Percentiles rank a stretch among this genome's conserved stretches.
Evolutionary conservation across 2,797 vertebrate genomes (phyloP).

Genomic region (Spinus olivaceus): DNA sequence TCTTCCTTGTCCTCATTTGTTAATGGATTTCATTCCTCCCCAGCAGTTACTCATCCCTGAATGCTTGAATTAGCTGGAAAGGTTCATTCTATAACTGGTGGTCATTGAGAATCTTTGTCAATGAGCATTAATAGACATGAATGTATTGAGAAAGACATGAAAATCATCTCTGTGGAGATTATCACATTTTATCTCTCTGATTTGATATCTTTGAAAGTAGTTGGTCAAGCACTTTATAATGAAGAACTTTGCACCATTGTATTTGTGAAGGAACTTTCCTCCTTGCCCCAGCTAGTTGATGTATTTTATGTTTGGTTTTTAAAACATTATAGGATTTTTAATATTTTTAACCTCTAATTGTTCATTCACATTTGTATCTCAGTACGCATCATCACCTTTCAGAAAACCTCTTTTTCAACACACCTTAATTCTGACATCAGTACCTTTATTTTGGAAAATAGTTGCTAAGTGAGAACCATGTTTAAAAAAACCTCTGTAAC

Average conservation of each 20-base stretch:
- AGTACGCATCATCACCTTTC: background rate
- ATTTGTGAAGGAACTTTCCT: background rate
- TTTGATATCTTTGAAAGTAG: background rate
- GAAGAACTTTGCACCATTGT: background rate
- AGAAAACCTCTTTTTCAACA: background rate
- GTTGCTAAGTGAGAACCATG: background rate
- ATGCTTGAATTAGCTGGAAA: background rate
- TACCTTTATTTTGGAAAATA: conserved; percentile 9
- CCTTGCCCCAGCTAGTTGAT: background rate
- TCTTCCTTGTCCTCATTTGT: background rate
- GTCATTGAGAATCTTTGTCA: background rate
- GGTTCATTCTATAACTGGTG: background rate
- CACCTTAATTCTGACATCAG: background rate
- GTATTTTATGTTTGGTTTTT: background rate
- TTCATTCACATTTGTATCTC: background rate
- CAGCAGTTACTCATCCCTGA: background rate
- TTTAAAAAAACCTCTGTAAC: background rate
- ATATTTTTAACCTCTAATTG: background rate
- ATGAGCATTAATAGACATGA: background rate
- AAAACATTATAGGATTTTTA: background rate
- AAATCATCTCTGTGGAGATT: background rate
- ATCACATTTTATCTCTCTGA: background rate
- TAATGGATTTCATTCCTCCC: background rate
- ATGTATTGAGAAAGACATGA: background rate
- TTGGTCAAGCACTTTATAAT: background rate